Percentiles rank a stretch among this genome's conserved stretches.
Conservation (phyloP, 53 echinoderm and acorn worm species). For the Luidia sarsii region DNA sequence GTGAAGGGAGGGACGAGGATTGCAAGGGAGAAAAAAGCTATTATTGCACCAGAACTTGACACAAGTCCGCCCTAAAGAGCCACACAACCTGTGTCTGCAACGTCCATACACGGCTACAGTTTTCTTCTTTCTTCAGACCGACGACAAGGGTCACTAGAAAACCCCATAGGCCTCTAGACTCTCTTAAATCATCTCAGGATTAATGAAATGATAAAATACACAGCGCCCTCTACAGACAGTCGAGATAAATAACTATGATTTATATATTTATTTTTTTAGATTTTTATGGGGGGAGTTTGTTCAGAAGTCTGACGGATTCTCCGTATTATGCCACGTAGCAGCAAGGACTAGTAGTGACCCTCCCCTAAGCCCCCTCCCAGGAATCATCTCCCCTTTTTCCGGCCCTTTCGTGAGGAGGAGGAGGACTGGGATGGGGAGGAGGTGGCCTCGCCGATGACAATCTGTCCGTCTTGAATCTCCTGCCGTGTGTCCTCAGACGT, state of each 20-base stretch:
- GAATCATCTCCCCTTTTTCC: conserved; percentile 37
- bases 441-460: conserved; percentile 79
- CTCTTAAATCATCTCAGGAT: no score
- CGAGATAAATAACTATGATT: background rate
- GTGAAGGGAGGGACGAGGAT: no score
- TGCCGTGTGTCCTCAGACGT: conserved; percentile 83
- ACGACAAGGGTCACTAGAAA: no score
- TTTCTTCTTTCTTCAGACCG: no score
- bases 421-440: conserved; percentile 66
- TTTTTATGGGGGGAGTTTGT: no score
- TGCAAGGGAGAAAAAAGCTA: no score
- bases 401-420: conserved; percentile 30
- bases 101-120: no score
- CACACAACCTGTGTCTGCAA: no score
- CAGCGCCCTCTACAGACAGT: conserved; percentile 1
- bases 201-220: no score
- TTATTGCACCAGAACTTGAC: no score
- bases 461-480: conserved; percentile 94
- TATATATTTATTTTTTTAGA: background rate
- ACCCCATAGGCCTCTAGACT: no score
- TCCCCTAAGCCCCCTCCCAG: background rate
- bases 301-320: background rate
- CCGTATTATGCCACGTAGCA: background rate
- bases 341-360: background rate
- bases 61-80: no score